Base-by-base conservation (phyloP, 2,888 invertebrate genomes). In the Pristionchus mayeri region DNA sequence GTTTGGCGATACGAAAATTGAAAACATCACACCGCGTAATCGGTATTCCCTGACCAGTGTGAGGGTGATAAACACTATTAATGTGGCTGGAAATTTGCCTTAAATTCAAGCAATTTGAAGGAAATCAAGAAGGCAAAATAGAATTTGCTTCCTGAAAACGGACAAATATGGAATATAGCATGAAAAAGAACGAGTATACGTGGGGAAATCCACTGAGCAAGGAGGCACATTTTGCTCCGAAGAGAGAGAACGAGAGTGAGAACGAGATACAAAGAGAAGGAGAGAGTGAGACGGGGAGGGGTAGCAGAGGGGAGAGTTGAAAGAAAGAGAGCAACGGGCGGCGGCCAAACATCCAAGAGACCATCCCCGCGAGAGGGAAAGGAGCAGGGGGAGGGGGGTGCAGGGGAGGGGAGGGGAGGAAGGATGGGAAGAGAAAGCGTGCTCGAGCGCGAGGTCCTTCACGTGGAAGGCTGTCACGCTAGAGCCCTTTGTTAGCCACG, bases 261-360 rank as follows among this genome's bases (percentile, higher is more conserved):
- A n/a, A n/a, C 7, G 48, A 48, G 48, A 48, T 7, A 13, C 21
- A 54, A 21, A 54, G 54, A 18, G 54, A 18, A n/a, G n/a, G 21
- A 54, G 54, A 54, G 54, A 54, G 21, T 13, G 54, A 54, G 54
- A 54, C 11, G 54, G 54, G 54, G 21, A n/a, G 44, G 13, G 54
- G 21, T 4, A 21, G 54, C 13, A 54, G 54, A 54, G 54, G 54
- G 21, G 54, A 18, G 54, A 54, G 13, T 4, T 13, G 21, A n/a
- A 7, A 21, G 54, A n/a, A 21, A 24, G 67, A 37, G 21, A n/a
- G 37, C n/a, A n/a, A n/a, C n/a, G 40, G 71, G 40, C 50, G 18
- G 9, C 18, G 76, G 30, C 76, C 76, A 78, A 78, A 78, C 76
- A 78, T 50, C 76, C 76, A 78, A 78, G 76, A 78, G 76, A 50